Evolutionary conservation across 1,140 invertebrate species (phyloP).

Genomic region (Achroia grisella): DNA sequence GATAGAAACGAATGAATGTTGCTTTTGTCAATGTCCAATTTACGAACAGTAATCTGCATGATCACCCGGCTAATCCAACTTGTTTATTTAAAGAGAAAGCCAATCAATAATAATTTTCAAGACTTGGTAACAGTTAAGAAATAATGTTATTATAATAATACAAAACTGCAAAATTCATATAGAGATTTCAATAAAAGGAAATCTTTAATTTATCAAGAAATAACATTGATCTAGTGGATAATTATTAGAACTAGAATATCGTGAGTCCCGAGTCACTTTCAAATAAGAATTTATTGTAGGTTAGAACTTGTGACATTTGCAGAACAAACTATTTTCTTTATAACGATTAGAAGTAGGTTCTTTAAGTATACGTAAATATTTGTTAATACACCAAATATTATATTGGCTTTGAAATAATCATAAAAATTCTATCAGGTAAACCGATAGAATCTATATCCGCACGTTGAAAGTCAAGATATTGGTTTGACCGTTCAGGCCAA

Average conservation of each 20-base stretch:
- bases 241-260: constrained; percentile 23
- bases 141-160: constrained; percentile 7
- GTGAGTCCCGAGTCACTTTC: constrained; percentile 42
- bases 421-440: not conserved
- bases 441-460: too few species aligned
- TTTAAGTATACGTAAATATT: constrained; percentile 12
- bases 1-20: constrained; percentile 28
- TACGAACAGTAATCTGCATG: constrained; percentile 33
- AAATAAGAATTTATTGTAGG: constrained; percentile 38
- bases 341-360: constrained; percentile 7
- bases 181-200: too few species aligned
- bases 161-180: too few species aligned
- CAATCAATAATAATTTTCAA: constrained; percentile 17
- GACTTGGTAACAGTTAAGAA: not conserved
- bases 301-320: constrained; percentile 38
- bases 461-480: too few species aligned
- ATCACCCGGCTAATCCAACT: constrained; percentile 35
- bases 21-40: constrained; percentile 45
- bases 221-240: too few species aligned
- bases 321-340: constrained; percentile 10
- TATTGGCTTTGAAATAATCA: not conserved
- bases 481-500: too few species aligned
- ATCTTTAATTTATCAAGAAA: too few species aligned
- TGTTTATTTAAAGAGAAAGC: constrained; percentile 36
- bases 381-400: not conserved